Percentiles rank a stretch among this genome's conserved stretches.
Conservation (phyloP, 2,113 vertebrate genomes). For the Petaurus breviceps region DNA sequence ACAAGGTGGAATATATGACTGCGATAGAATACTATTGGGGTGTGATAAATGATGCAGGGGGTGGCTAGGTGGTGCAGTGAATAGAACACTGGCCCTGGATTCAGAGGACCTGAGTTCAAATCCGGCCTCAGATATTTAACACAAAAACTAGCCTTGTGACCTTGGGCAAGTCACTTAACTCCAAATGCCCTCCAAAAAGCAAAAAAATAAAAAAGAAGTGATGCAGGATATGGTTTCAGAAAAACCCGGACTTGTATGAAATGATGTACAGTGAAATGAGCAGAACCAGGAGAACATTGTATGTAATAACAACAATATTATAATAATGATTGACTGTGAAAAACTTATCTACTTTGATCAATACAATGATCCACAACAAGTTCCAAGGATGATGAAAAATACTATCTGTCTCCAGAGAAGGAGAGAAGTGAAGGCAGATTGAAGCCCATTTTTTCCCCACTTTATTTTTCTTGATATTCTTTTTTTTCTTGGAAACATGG, state of each 20-base stretch:
- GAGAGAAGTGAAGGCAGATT: not conserved
- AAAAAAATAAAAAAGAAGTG: too few species aligned
- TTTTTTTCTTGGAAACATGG: too few species aligned
- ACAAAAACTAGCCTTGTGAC: too few species aligned
- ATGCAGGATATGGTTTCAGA: not conserved
- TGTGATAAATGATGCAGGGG: not conserved
- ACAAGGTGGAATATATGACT: not conserved
- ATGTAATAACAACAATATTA: not conserved
- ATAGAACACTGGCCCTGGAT: too few species aligned
- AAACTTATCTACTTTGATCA: not conserved
- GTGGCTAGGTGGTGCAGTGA: too few species aligned
- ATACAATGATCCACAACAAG: not conserved
- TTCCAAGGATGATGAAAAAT: not conserved
- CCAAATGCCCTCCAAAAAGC: too few species aligned
- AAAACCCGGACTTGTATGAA: not conserved
- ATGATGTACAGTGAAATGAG: not conserved
- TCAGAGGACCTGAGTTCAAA: too few species aligned
- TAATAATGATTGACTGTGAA: not conserved
- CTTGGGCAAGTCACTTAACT: too few species aligned
- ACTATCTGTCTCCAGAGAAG: not conserved
- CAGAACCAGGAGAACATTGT: not conserved
- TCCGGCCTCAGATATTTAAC: too few species aligned
- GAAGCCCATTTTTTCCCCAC: not conserved
- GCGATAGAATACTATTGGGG: not conserved
- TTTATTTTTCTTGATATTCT: too few species aligned